Percentiles rank a stretch among this genome's conserved stretches.
phyloP scores from a whole-genome alignment of 2,113 vertebrate genomes.

The Corythornis cristatus region DNA sequence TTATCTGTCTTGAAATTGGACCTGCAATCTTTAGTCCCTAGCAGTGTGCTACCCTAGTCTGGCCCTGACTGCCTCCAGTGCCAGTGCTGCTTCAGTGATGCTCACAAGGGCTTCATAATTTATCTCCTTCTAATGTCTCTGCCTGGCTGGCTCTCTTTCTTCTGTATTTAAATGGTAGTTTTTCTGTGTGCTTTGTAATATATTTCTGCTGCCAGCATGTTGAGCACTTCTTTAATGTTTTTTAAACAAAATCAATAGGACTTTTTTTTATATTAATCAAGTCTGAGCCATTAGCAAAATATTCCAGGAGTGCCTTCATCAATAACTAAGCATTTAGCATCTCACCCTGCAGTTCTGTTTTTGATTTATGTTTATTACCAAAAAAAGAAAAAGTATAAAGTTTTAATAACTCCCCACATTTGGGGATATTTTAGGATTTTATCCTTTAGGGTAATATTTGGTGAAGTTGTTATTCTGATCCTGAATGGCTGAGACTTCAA shows the following conservation, averaged over 20 bases:
- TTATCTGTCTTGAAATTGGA: not conserved
- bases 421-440: not conserved
- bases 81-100: not conserved
- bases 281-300: not conserved
- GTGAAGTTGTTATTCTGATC: not conserved
- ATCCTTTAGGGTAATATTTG: not conserved
- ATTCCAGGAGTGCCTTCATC: not conserved
- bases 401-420: not conserved
- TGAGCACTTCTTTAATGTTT: not conserved
- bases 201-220: not conserved
- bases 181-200: not conserved
- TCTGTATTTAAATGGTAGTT: not conserved
- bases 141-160: not conserved
- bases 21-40: not conserved
- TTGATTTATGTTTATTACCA: not conserved
- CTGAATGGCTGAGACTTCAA: not conserved
- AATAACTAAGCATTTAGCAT: not conserved
- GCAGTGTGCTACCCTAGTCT: fast-evolving
- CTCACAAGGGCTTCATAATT: not conserved
- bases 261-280: not conserved
- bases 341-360: not conserved
- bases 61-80: not conserved
- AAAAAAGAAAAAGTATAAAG: not conserved
- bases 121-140: not conserved
- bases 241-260: not conserved